phyloP scores from a whole-genome alignment of 2,113 vertebrate species.

The Rhinogobius similis region DNA sequence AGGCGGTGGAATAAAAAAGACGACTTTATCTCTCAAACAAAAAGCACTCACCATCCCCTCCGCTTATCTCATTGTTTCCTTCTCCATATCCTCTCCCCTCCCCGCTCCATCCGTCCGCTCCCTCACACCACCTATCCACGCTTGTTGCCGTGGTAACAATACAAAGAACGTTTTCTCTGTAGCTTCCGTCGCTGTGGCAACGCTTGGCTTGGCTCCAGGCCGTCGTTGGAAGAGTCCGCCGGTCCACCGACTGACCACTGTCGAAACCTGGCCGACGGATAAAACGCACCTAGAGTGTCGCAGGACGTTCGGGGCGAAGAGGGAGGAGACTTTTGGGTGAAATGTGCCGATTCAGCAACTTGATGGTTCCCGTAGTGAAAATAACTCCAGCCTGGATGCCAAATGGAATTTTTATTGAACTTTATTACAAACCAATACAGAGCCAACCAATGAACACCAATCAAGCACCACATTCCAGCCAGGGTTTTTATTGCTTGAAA shows the following conservation, averaged over 20 bases:
- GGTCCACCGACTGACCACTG: constrained; percentile 42
- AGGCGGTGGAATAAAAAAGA: constrained; percentile 39
- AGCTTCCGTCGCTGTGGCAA: constrained; percentile 74
- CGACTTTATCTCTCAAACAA: constrained; percentile 23
- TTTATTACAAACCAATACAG: background rate
- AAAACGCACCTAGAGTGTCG: constrained; percentile 13
- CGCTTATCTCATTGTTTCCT: constrained; percentile 4
- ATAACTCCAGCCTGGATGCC: background rate
- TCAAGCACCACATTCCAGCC: background rate
- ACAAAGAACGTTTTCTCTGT: constrained; percentile 71
- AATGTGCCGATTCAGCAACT: constrained; percentile 6
- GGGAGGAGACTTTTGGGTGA: background rate
- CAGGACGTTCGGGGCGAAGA: constrained; percentile 4
- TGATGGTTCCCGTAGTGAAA: background rate
- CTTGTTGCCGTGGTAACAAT: constrained; percentile 79
- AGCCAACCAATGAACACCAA: background rate
- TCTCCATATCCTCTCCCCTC: background rate
- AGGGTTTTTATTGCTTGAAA: background rate
- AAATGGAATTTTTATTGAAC: background rate
- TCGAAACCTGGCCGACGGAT: constrained; percentile 9
- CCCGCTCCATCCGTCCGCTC: constrained; percentile 10
- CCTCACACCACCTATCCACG: constrained; percentile 47
- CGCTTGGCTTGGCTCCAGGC: constrained; percentile 73
- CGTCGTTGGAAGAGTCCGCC: constrained; percentile 59
- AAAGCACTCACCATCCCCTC: constrained; percentile 16